Conservation (phyloP, 2,797 vertebrate species). For the Xenentodon cancila region DNA sequence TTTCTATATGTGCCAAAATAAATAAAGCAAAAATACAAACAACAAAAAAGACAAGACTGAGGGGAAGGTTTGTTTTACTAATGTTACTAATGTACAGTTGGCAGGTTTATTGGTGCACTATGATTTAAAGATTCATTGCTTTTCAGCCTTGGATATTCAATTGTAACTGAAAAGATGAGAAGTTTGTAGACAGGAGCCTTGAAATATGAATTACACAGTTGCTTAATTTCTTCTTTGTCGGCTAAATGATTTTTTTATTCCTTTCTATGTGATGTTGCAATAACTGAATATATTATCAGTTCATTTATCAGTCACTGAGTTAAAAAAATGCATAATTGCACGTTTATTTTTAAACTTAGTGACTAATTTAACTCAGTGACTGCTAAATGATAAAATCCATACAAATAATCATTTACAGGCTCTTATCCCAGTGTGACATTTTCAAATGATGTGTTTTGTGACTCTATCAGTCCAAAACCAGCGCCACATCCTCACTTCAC, state of each 20-base stretch:
- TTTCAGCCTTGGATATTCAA: conserved; percentile 1
- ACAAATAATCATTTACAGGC: background rate
- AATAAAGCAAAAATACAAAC: background rate
- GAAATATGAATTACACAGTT: no score
- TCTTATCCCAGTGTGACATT: no score
- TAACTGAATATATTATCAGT: background rate
- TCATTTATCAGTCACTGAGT: no score
- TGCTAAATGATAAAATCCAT: background rate
- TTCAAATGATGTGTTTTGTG: conserved; percentile 5
- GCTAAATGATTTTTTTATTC: background rate
- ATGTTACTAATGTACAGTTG: conserved; percentile 1
- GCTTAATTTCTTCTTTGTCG: no score
- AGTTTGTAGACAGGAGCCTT: no score
- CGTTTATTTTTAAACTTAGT: background rate
- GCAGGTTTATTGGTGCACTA: background rate
- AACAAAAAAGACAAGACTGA: background rate
- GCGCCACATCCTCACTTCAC: background rate
- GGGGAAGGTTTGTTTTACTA: conserved; percentile 4
- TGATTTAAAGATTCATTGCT: background rate
- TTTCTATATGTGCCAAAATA: background rate
- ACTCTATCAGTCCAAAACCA: background rate
- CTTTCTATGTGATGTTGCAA: background rate
- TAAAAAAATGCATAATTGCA: background rate
- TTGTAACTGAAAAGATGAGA: background rate
- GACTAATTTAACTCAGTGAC: background rate